phyloP scores from a whole-genome alignment of 1,140 invertebrate species.

The Chrysomallon squamiferum region DNA sequence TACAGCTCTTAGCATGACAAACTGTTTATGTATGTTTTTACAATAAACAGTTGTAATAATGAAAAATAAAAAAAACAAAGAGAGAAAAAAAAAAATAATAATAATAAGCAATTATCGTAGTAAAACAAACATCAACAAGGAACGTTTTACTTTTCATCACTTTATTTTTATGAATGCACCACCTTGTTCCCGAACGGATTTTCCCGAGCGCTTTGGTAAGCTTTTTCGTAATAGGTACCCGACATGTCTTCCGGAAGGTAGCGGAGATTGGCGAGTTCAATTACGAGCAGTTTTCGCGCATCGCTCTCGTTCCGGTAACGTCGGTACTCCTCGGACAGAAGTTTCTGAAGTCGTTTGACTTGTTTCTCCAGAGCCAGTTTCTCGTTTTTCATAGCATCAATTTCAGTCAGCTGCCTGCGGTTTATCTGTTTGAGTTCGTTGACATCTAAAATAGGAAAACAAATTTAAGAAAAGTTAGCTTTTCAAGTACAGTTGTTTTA shows the following conservation, averaged over 20 bases:
- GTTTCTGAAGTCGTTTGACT: slow-evolving; percentile 51
- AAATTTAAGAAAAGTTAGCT: no score
- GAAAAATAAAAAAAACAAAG: neutral
- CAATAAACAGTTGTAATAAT: neutral
- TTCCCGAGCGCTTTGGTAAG: no score
- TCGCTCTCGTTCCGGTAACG: slow-evolving; percentile 60
- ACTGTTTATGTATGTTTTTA: neutral
- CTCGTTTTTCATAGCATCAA: slow-evolving; percentile 53
- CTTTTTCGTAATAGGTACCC: no score
- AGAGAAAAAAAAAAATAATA: neutral
- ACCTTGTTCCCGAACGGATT: no score
- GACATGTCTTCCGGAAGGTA: slow-evolving; percentile 55
- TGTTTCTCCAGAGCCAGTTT: slow-evolving; percentile 52
- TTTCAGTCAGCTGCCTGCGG: slow-evolving; percentile 38
- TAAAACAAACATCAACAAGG: neutral
- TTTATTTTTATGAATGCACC: no score
- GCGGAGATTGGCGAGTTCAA: slow-evolving; percentile 61
- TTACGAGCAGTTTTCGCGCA: slow-evolving; percentile 59
- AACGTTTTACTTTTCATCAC: no score
- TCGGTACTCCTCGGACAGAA: slow-evolving; percentile 53
- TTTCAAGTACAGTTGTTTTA: no score
- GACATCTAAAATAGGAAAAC: slow-evolving; percentile 59
- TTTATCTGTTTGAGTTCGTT: slow-evolving; percentile 55
- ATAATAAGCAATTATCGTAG: neutral
- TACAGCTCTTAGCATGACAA: no score